A percentile compares a stretch with the other conserved stretches of the same genome.
Conservation (phyloP, 2,113 vertebrate genomes). For the Vulpes vulpes region DNA sequence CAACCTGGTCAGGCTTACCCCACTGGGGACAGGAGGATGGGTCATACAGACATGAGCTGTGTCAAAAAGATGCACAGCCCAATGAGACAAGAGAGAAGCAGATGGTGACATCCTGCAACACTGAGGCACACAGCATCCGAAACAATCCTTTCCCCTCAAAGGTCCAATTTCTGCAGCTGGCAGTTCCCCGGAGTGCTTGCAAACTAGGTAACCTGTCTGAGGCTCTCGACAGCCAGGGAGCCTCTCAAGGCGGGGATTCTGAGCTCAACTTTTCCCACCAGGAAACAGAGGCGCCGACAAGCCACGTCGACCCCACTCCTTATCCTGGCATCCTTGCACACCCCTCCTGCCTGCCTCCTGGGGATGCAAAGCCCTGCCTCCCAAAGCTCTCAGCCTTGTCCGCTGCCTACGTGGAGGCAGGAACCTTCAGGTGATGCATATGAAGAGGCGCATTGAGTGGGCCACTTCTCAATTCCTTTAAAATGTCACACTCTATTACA, state of each 20-base stretch:
- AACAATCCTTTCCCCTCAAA: background rate
- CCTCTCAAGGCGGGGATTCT: background rate
- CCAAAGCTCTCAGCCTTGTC: background rate
- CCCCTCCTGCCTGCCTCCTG: background rate
- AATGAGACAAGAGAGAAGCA: background rate
- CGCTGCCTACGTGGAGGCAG: too few relatives aligned
- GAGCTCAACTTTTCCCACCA: background rate
- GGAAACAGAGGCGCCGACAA: background rate
- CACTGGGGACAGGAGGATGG: rapidly evolving
- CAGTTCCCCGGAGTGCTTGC: background rate
- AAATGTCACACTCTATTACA: background rate
- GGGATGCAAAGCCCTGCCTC: background rate
- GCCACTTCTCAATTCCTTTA: too few relatives aligned
- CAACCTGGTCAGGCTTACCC: background rate
- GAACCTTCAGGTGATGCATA: too few relatives aligned
- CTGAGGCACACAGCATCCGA: background rate
- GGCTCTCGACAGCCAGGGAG: rapidly evolving
- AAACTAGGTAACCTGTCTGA: rapidly evolving
- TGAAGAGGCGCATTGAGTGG: background rate
- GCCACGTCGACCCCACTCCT: too few relatives aligned
- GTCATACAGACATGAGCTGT: background rate
- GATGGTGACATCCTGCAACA: rapidly evolving
- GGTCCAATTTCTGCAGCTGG: background rate
- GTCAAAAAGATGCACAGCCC: rapidly evolving
- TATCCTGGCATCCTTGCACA: rapidly evolving